These are phyloP conservation scores for Toxotes jaculatrix DNA, from an alignment of 2,113 vertebrate species.

Conservation along the genomic window DNA sequence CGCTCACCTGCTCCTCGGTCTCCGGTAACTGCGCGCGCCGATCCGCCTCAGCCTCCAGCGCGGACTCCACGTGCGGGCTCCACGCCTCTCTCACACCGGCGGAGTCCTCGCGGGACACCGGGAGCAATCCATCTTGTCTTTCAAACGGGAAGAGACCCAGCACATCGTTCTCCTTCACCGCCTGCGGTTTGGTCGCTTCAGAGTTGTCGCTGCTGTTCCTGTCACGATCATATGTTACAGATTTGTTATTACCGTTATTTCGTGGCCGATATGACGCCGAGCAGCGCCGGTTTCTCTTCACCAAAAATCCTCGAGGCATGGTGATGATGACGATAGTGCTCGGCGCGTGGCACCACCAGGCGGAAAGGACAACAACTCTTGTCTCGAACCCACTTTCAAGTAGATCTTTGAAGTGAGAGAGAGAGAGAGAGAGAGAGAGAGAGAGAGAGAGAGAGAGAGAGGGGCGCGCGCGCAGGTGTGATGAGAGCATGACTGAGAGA, in stretches of 20 bases:
- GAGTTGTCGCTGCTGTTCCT: neutral
- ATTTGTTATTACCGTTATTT: neutral
- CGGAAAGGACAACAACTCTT: constrained; percentile 49
- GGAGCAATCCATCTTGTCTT: constrained; percentile 13
- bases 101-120: constrained; percentile 51
- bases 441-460: constrained; percentile 11
- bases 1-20: constrained; percentile 61
- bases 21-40: constrained; percentile 73
- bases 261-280: constrained; percentile 86
- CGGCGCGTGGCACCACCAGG: constrained; percentile 48
- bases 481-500: neutral
- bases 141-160: constrained; percentile 17
- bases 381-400: constrained; percentile 70
- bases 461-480: constrained; percentile 35
- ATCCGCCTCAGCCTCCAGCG: constrained; percentile 74
- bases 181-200: neutral
- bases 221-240: neutral
- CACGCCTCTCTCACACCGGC: constrained; percentile 60
- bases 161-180: neutral
- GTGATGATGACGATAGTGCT: constrained; percentile 26
- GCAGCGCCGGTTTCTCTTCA: constrained; percentile 90
- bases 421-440: constrained; percentile 14
- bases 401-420: constrained; percentile 58
- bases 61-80: constrained; percentile 75
- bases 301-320: constrained; percentile 96